Evolutionary conservation across 2,113 vertebrate species (phyloP), one percentile per base, ranked within the genome.

Genomic region (Oncorhynchus kisutch): DNA sequence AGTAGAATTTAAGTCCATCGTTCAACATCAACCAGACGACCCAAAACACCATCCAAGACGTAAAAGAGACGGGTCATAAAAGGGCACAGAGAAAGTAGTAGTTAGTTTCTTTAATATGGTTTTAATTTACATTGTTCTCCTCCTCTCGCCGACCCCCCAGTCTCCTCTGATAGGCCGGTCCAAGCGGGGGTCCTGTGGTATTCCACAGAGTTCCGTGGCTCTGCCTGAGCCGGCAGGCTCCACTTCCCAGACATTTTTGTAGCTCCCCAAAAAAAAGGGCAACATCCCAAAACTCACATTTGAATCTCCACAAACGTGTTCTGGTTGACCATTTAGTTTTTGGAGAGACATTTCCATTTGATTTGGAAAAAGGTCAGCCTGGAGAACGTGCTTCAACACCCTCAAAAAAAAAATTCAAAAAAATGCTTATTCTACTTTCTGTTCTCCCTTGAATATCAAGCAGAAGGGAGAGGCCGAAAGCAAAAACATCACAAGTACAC

Each of bases 401-500:
- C 54, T 82, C 5, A 66, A 82, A 81, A 74, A 82, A 82, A 86
- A 54, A 70, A 79, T 75, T 84, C n/a, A 84, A 48, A 49, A 76
- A n/a, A 74, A 34, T 0, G 24, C 76, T 83, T 88, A 81, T 66
- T 78, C 86, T 85, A 87, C 73, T 78, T 87, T 90, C 77, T 75
- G 76, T 86, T 91, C 84, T 80, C 85, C 88, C 91, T 91, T 90
- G 90, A 64, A 78, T 70, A 79, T 81, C 80, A 77, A 77, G 83
- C 90, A 87, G 90, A 84, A 88, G 89, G 93, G 77, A 84, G 94
- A 95, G 93, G 92, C n/a, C 91, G 92, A 88, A 80, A 92, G 90
- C 82, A 86, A 86, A 92, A 89, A 90, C 87, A 91, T 88, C 93
- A 92, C 94, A 92, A 94, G 93, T 92, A 92, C 91, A 94, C 89